Base-by-base conservation (phyloP, 92 coral and sea anemone genomes). In the Epizoanthus fatuus region DNA sequence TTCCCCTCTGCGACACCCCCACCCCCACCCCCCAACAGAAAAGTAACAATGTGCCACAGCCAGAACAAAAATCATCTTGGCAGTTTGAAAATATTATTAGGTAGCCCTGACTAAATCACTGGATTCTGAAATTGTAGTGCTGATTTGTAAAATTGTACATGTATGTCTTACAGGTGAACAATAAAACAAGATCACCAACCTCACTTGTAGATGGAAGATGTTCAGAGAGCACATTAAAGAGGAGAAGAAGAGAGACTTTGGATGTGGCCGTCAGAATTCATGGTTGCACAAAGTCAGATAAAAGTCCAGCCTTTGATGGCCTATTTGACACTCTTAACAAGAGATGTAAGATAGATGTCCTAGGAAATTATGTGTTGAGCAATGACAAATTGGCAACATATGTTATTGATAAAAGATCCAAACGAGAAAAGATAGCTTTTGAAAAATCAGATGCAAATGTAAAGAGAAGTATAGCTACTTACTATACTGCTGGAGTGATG, bases 401-500 rank as follows among this genome's bases (percentile, higher is more conserved):
- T 80, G 75, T 93, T 35, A 57, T 93, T 49, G 70, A 73, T 1
- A 80, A 93, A 80, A 84, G 42, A 25, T 63, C 74, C 68, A 72
- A 84, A 49, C 39, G 74, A 60, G 77, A 85, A 74, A 32, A 45
- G 60, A 49, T 68, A 63, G 45, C 47, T 9, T 93, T 93, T 93
- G 39, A 90, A 15, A 55, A 32, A 25, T 87, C 86, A 44, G 53
- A 73, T 37, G 83, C 70, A 37, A 93, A 93, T 60, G 81, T 78
- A 14, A 35, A 83, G 49, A 69, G 96, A 62, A 93, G 96, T 64
- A 89, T 89, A 69, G 89, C 89, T 29, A 79, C 89, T 4, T 93
- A 89, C 80, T 93, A 93, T 38, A 77, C 73, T 93, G 87, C 91
- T 40, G 92, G 94, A 42, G 88, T 93, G 2, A 90, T 90, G 96